Base-by-base conservation (phyloP, 2,888 invertebrate genomes). In the Muschampia plurimacula region DNA sequence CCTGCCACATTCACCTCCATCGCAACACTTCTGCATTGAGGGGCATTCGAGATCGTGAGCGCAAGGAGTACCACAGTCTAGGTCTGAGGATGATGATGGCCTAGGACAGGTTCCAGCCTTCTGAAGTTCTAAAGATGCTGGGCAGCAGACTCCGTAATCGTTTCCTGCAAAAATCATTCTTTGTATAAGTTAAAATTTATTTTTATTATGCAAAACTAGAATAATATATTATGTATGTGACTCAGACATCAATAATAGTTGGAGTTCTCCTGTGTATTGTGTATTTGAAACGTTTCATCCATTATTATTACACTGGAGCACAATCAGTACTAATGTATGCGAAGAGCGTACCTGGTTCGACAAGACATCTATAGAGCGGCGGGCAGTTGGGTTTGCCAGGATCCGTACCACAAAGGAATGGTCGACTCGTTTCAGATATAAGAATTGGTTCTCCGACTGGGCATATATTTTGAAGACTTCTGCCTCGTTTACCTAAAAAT, bases 61-160 rank as follows among this genome's bases (percentile, higher is more conserved):
- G 82, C 97, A 97, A 2, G 96, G 95, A 0, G 95, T 93, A 0
- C 97, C 96, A 78, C 97, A 97, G 68, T 94, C 90, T 12, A 59
- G 59, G 0, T 91, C 90, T 0, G 86, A 86, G 0, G 92, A 86
- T 15, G 91, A 87, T 0, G 92, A 85, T 39, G 91, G 88, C 0
- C 89, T 90, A 0, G 98, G 97, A 83, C 98, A 98, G 2, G 96
- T 95, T 1, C 98, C 98, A 0, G 97, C 96, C 85, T 98, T 97
- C 81, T 97, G 95, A 67, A 97, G 95, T 81, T 96, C 96, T 74
- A 97, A 83, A 0, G 96, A 97, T 5, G 97, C 97, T 63, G 98
- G 97, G 82, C 98, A 98, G 84, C 98, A 98, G 13, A 98, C 97
- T 0, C 98, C 98, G 82, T 98, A 98, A 83, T 98, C 98, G 83